Base-by-base conservation (phyloP, 2,888 invertebrate species). In the Tethea ocularis region DNA sequence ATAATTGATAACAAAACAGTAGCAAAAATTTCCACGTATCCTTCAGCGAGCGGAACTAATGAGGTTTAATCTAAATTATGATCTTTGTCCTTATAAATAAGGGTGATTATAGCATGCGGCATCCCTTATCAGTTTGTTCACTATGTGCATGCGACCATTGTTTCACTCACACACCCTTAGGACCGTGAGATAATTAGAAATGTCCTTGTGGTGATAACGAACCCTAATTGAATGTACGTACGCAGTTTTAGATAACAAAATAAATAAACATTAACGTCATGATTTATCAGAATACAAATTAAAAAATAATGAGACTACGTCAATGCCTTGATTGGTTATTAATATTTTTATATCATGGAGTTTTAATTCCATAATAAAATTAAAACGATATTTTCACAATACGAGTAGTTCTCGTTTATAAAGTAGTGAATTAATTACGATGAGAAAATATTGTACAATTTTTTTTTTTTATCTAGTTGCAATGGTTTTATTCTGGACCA, bases 41-140 rank as follows among this genome's bases (percentile, higher is more conserved):
- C 61, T 36, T 33, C 41, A 53, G 3, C 10, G 3, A 10, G 10
- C 10, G 20, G 20, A 46, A 20, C 17, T n/a, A 8, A 46, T 20
- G 0, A 10, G 20, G 20, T 20, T 10, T 20, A 46, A 10, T 46
- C 20, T 6, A 20, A 46, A 46, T 20, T 46, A 46, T 46, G 46
- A 46, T 46, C 41, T 46, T 20, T 8, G 1, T 46, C 20, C 20
- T 10, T 46, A 7, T 20, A 20, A 46, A 46, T 46, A 46, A 46
- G 46, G 46, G 20, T 46, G 10, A 46, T 46, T 46, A 46, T 46
- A 10, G 20, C 20, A 20, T 10, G 20, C 10, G 69, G 67, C 67
- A 61, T 67, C 68, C 63, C 61, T 71, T 73, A 73, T 73, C 73
- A 65, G 63, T 66, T 56, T 69, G 65, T 72, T 64, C 66, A 63